Percentiles rank a stretch among this genome's conserved stretches.
phyloP scores from a whole-genome alignment of 2,888 invertebrate species.

The Cotesia congregata region DNA sequence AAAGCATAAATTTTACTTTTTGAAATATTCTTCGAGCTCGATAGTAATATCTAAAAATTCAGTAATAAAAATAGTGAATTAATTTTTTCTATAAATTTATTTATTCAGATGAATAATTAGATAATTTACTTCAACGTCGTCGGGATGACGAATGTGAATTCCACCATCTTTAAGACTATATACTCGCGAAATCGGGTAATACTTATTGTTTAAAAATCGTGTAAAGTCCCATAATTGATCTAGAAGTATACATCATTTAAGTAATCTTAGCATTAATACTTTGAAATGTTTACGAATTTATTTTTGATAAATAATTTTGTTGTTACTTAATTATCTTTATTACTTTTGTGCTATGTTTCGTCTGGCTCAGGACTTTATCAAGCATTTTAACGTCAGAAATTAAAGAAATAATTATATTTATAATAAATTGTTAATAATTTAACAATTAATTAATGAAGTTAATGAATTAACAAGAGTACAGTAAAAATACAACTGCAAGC shows the following conservation, averaged over 20 bases:
- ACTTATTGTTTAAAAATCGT: slow-evolving; percentile 46
- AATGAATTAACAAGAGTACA: too few relatives aligned
- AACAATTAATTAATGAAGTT: too few relatives aligned
- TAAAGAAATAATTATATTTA: too few relatives aligned
- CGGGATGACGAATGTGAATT: slow-evolving; percentile 57
- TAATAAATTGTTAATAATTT: too few relatives aligned
- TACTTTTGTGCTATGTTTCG: too few relatives aligned
- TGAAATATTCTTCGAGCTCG: slow-evolving; percentile 60
- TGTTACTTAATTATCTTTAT: too few relatives aligned
- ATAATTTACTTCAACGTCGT: slow-evolving; percentile 60
- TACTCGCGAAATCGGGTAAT: slow-evolving; percentile 58
- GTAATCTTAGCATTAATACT: too few relatives aligned
- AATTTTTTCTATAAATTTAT: not conserved
- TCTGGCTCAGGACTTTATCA: too few relatives aligned
- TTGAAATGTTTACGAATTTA: too few relatives aligned
- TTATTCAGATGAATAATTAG: slow-evolving; percentile 9
- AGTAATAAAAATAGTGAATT: not conserved
- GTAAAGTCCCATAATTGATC: slow-evolving; percentile 53
- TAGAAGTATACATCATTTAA: slow-evolving; percentile 22
- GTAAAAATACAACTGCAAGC: too few relatives aligned
- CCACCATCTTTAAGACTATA: slow-evolving; percentile 49
- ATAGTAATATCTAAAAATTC: slow-evolving; percentile 58
- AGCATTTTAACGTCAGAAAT: too few relatives aligned
- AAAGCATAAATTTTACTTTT: slow-evolving; percentile 67
- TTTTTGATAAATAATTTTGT: too few relatives aligned